A percentile compares a stretch with the other conserved stretches of the same genome.
Evolutionary conservation across 2,113 vertebrate species (phyloP).

Genomic region (Leptodactylus fuscus): DNA sequence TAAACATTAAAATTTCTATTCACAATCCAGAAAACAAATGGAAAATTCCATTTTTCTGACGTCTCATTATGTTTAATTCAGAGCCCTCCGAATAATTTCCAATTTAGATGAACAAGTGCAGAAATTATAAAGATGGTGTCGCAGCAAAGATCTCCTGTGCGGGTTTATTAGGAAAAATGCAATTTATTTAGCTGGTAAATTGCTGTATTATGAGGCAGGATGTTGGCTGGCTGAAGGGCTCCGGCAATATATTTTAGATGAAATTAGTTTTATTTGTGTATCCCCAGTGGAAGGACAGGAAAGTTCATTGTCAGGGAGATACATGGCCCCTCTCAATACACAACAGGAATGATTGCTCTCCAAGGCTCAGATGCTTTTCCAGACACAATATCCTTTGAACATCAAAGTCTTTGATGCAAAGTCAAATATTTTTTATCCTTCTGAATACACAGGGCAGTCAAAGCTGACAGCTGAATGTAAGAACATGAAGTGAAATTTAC

Average conservation of each 20-base stretch:
- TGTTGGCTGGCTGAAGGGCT: background rate
- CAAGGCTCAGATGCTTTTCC: background rate
- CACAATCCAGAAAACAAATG: background rate
- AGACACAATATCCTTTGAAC: background rate
- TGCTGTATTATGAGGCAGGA: background rate
- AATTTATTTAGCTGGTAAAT: constrained; percentile 36
- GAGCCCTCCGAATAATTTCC: background rate
- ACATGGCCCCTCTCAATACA: background rate
- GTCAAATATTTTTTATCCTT: background rate
- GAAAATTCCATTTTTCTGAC: background rate
- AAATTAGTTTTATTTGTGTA: constrained; percentile 8
- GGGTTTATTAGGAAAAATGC: constrained; percentile 33
- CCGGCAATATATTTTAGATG: constrained; percentile 14
- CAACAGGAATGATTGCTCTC: background rate
- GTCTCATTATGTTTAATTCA: background rate
- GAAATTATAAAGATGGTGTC: background rate
- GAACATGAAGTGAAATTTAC: background rate
- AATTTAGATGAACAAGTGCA: constrained; percentile 22
- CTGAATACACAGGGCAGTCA: background rate
- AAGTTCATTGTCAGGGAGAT: background rate
- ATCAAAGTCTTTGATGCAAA: background rate
- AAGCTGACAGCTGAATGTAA: background rate
- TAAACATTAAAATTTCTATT: background rate
- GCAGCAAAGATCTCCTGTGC: background rate
- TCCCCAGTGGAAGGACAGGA: constrained; percentile 10